Evolutionary conservation across 2,888 invertebrate genomes (phyloP).

Genomic region (Drosophila flavopinicola): DNA sequence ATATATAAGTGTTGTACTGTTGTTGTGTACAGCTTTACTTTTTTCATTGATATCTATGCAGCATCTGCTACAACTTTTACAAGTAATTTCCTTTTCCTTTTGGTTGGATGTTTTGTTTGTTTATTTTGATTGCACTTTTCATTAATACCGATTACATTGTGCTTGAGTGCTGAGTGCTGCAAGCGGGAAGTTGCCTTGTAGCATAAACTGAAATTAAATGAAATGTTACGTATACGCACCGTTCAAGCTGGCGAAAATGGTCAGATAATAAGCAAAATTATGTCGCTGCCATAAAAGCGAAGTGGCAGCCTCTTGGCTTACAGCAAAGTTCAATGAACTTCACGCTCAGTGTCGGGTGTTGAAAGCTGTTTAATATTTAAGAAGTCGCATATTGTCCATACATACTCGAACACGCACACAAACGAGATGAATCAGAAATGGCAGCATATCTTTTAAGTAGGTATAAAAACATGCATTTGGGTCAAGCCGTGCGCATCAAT

Average conservation of each 20-base stretch:
- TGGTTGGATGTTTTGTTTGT: constrained; percentile 10
- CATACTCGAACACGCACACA: constrained; percentile 1
- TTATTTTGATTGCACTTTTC: constrained; percentile 55
- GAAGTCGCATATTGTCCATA: constrained; percentile 43
- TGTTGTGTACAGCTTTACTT: neutral
- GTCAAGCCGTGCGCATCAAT: constrained; percentile 77
- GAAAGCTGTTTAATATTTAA: constrained; percentile 45
- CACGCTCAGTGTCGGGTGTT: constrained; percentile 5
- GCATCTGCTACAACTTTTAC: constrained; percentile 8
- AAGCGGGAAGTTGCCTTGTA: constrained; percentile 15
- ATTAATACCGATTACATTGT: constrained; percentile 70
- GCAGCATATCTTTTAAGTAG: constrained; percentile 63
- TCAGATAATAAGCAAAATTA: constrained; percentile 68
- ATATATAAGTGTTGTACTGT: constrained; percentile 2
- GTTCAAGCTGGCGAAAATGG: constrained; percentile 51
- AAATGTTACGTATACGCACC: constrained; percentile 68
- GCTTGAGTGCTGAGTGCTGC: constrained; percentile 37
- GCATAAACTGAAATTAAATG: constrained; percentile 68
- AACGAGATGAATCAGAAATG: constrained; percentile 32
- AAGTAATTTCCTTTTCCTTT: constrained; percentile 8
- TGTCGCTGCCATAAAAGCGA: constrained; percentile 35
- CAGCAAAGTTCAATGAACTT: constrained; percentile 61
- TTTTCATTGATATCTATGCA: constrained; percentile 22
- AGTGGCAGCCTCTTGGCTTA: constrained; percentile 42
- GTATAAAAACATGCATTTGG: constrained; percentile 78